phyloP scores from a whole-genome alignment of 2,888 invertebrate genomes.

The Drosophila infuscata region DNA sequence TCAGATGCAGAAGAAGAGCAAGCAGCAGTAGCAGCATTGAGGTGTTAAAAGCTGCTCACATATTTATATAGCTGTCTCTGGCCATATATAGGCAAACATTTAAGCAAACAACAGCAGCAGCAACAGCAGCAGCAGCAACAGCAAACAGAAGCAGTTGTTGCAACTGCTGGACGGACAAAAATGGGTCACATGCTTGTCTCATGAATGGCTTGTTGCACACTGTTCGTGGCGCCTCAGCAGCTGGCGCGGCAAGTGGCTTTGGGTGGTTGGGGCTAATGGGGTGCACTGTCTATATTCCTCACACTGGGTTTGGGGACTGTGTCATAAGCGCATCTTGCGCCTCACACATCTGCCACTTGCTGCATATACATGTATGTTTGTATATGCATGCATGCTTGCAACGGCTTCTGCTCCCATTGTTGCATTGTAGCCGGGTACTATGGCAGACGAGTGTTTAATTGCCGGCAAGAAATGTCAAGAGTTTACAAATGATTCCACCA shows the following conservation, averaged over 20 bases:
- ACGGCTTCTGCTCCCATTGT: constrained; percentile 33
- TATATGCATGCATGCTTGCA: neutral
- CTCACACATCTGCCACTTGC: neutral
- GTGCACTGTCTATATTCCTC: neutral
- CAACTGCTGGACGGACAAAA: constrained; percentile 41
- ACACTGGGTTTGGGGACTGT: constrained; percentile 37
- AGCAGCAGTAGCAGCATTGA: constrained; percentile 33
- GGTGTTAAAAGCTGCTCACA: constrained; percentile 79
- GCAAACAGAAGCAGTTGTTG: constrained; percentile 14
- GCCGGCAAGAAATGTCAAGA: constrained; percentile 56
- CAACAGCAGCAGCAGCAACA: constrained; percentile 8
- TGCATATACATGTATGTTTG: neutral
- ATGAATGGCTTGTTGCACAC: constrained; percentile 63
- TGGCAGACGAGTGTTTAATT: constrained; percentile 54
- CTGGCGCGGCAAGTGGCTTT: constrained; percentile 31
- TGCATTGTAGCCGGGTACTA: constrained; percentile 36
- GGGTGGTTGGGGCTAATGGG: neutral
- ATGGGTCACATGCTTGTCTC: constrained; percentile 76
- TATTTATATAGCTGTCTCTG: constrained; percentile 75
- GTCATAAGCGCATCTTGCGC: constrained; percentile 43
- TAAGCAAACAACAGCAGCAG: constrained; percentile 59
- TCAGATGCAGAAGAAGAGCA: neutral
- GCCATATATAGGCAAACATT: constrained; percentile 77
- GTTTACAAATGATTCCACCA: constrained; percentile 25
- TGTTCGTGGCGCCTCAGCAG: constrained; percentile 66